Conservation (phyloP, 2,888 invertebrate genomes). For the Mesorhabditis sp. region DNA sequence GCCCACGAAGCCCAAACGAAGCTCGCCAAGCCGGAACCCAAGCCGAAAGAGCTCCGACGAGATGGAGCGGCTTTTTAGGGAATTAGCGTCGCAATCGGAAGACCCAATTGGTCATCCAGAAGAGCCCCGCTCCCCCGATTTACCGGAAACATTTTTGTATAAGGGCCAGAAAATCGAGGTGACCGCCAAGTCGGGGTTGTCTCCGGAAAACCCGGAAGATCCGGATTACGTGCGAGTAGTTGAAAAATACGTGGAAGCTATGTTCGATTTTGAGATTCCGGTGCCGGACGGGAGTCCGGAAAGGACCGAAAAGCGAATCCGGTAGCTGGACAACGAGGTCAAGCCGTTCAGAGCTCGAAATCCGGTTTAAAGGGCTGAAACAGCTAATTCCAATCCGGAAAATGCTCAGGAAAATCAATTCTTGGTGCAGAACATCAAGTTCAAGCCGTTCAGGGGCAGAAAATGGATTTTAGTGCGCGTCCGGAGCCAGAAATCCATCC, state of each 20-base stretch:
- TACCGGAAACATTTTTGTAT: conserved; percentile 38
- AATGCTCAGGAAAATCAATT: conserved; percentile 8
- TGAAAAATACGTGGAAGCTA: conserved; percentile 13
- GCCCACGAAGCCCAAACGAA: conserved; percentile 19
- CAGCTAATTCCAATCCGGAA: neutral
- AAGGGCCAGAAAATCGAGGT: conserved; percentile 41
- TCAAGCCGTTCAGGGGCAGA: no score
- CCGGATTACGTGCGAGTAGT: conserved; percentile 11
- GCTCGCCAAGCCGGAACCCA: conserved; percentile 18
- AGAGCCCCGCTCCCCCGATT: conserved; percentile 34
- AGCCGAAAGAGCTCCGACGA: conserved; percentile 13
- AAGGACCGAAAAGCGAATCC: neutral
- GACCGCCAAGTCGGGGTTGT: conserved; percentile 8
- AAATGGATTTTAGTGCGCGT: no score
- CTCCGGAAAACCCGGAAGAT: neutral
- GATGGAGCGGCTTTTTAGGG: conserved; percentile 6
- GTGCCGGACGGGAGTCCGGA: neutral
- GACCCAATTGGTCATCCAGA: no score
- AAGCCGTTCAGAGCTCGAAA: neutral
- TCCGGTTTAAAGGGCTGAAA: neutral
- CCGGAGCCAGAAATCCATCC: no score
- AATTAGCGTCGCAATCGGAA: no score
- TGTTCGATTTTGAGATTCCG: conserved; percentile 14
- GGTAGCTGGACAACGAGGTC: neutral
- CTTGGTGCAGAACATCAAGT: conserved; percentile 9